Base-by-base conservation (phyloP, 2,888 invertebrate genomes). In the Anaspis maculata region DNA sequence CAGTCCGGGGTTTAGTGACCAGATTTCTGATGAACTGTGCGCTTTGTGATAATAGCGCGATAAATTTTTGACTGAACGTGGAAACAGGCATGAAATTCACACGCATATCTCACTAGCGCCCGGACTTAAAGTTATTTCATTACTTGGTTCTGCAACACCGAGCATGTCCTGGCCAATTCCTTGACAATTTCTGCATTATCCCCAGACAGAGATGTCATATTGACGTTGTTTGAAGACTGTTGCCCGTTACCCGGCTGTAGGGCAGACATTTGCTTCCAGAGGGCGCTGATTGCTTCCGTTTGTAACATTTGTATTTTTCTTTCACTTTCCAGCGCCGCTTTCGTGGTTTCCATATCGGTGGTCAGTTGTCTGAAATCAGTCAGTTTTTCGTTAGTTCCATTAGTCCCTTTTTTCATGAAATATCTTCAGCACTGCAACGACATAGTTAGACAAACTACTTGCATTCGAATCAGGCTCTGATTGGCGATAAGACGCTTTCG, bases 261-360 rank as follows among this genome's bases (percentile, higher is more conserved):
- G 0, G 77, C 75, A 10, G 83, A 81, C 2, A 87, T 83, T 60
- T 87, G 87, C 62, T 86, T 87, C 89, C 89, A 90, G 2, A 90
- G 66, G 1, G 88, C 88, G 56, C 84, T 85, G 49, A 90, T 90
- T 3, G 90, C 89, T 63, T 90, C 89, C 78, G 88, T 86, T 66
- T 90, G 90, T 28, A 90, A 65, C 56, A 87, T 79, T 49, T 89
- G 86, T 34, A 90, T 79, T 56, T 86, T 87, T 15, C 87, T 70
- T 57, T 90, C 89, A 51, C 84, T 84, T 55, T 88, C 86, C 26
- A 89, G 59, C 9, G 87, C 88, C 2, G 81, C 82, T 59, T 88
- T 85, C 0, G 89, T 86, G 9, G 83, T 78, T 56, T 83, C 82
- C 81, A 90, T 85, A 55, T 90, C 89, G 45, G 77, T 78, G 3